Evolutionary conservation across 2,113 vertebrate species (phyloP).

Genomic region (Cranoglanis bouderius): DNA sequence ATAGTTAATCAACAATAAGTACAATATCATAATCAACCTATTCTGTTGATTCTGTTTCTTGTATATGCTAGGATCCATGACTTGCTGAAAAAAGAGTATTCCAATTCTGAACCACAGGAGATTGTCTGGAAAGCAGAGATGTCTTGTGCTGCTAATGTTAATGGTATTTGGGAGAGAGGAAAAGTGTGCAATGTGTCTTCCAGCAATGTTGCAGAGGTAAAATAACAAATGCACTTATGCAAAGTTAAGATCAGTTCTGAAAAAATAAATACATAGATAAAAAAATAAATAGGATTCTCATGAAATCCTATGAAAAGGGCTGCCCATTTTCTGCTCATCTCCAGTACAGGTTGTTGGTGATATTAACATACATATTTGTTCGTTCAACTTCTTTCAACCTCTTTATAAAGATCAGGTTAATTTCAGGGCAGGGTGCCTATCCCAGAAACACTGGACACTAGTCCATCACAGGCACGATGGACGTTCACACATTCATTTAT

Average conservation of each 20-base stretch:
- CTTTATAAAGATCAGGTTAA: no score
- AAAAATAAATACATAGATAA: no score
- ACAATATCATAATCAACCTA: background rate
- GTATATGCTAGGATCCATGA: conserved; percentile 77
- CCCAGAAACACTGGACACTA: no score
- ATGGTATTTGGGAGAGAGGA: conserved; percentile 83
- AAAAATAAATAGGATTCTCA: background rate
- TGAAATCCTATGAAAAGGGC: background rate
- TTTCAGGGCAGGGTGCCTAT: no score
- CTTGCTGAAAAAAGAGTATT: conserved; percentile 74
- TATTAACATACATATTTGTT: no score
- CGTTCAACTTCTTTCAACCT: no score
- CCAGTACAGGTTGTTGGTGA: no score
- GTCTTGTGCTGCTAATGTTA: conserved; percentile 80
- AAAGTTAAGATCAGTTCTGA: background rate
- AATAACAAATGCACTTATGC: background rate
- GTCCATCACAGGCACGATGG: no score
- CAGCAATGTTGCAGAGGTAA: conserved; percentile 79
- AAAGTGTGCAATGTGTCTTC: conserved; percentile 73
- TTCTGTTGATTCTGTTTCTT: background rate
- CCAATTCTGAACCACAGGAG: conserved; percentile 62
- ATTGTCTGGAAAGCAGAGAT: conserved; percentile 78
- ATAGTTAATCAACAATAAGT: background rate
- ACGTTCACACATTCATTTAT: no score
- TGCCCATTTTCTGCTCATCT: background rate